Evolutionary conservation across 2,797 vertebrate genomes (phyloP).

Genomic region (Syngnathus acus): DNA sequence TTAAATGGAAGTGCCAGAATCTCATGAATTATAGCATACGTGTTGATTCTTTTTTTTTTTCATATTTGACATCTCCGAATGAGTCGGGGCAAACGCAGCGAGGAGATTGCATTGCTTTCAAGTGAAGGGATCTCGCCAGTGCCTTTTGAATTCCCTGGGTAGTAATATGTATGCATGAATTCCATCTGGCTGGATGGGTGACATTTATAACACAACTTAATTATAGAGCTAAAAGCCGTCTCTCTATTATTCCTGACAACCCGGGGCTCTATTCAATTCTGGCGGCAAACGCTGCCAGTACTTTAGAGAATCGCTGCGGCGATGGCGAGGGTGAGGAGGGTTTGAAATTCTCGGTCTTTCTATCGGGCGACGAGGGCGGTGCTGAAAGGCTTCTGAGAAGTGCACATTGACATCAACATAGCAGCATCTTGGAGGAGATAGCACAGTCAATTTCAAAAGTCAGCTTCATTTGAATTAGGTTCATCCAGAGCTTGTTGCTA

Average conservation of each 20-base stretch:
- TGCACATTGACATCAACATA: conserved; percentile 69
- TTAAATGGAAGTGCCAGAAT: conserved; percentile 52
- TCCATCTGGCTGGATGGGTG: conserved; percentile 66
- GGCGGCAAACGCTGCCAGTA: conserved; percentile 65
- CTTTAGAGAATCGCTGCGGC: conserved; percentile 59
- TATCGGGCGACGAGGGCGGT: conserved; percentile 59
- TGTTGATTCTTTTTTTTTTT: conserved; percentile 7
- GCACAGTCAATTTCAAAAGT: conserved; percentile 68
- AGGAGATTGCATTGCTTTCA: conserved; percentile 66
- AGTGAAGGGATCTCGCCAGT: conserved; percentile 52
- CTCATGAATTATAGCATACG: conserved; percentile 63
- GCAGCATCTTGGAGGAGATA: conserved; percentile 63
- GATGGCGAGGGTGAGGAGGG: conserved; percentile 48
- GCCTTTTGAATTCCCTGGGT: conserved; percentile 68
- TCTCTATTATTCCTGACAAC: conserved; percentile 69
- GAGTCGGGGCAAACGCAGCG: conserved; percentile 28
- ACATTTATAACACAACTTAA: conserved; percentile 75
- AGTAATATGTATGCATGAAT: conserved; percentile 74
- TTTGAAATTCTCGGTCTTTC: conserved; percentile 71
- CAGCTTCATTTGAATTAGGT: conserved; percentile 67
- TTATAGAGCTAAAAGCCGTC: conserved; percentile 74
- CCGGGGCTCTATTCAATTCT: conserved; percentile 60
- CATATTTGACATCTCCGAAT: conserved; percentile 58
- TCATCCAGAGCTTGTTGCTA: conserved; percentile 49
- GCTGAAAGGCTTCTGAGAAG: conserved; percentile 61